phyloP scores from a whole-genome alignment of 1,140 invertebrate species.

The Scaptomyza montana region DNA sequence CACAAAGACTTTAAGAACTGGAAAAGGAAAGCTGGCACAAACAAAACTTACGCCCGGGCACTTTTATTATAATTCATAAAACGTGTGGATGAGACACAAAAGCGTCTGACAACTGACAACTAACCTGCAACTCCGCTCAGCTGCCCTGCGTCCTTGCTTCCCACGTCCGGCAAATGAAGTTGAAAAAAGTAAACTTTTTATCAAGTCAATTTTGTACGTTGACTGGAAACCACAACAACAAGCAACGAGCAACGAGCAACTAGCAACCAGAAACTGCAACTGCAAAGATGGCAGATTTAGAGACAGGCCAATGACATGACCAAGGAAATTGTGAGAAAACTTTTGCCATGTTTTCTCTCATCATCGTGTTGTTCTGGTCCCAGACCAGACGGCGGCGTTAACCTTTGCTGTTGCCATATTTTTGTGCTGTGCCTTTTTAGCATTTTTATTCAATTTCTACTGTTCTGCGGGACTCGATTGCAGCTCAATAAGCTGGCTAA shows the following conservation, averaged over 20 bases:
- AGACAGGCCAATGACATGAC: slow-evolving; percentile 76
- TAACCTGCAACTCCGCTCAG: slow-evolving; percentile 9
- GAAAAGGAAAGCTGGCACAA: not conserved
- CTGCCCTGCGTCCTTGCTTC: not conserved
- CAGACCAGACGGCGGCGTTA: slow-evolving; percentile 75
- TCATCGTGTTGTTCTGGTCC: slow-evolving; percentile 17
- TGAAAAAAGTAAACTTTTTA: slow-evolving; percentile 69
- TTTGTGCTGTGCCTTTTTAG: slow-evolving; percentile 37
- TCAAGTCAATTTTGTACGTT: slow-evolving; percentile 80
- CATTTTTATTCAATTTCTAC: slow-evolving; percentile 75
- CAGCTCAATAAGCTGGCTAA: slow-evolving; percentile 66
- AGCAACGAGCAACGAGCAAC: slow-evolving; percentile 13
- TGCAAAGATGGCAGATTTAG: slow-evolving; percentile 54
- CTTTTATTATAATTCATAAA: slow-evolving; percentile 78
- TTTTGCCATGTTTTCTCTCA: slow-evolving; percentile 60
- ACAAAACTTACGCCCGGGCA: slow-evolving; percentile 8
- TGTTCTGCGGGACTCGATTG: slow-evolving; percentile 56
- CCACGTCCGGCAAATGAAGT: slow-evolving; percentile 40
- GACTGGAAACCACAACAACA: slow-evolving; percentile 66
- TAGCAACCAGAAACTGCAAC: slow-evolving; percentile 1
- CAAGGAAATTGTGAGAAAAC: slow-evolving; percentile 62
- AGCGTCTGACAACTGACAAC: slow-evolving; percentile 55
- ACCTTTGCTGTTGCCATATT: slow-evolving; percentile 67
- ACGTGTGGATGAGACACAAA: slow-evolving; percentile 61
- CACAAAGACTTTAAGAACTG: not conserved